phyloP scores from a whole-genome alignment of 2,888 invertebrate genomes.

The Dryobota labecula region DNA sequence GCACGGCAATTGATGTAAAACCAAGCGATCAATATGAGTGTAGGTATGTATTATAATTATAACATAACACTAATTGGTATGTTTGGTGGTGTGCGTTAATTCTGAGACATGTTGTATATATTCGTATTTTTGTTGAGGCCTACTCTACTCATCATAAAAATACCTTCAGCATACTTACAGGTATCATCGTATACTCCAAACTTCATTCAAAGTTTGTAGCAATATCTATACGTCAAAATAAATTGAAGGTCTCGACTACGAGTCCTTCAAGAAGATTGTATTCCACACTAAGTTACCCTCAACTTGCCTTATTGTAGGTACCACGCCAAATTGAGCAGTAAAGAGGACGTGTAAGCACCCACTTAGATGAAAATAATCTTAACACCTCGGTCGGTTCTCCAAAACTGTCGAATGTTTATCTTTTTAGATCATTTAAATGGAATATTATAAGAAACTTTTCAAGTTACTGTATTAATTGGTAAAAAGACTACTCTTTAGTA shows the following conservation, averaged over 20 bases:
- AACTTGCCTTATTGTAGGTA: slow-evolving; percentile 65
- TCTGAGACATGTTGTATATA: no score
- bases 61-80: no score
- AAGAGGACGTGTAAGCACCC: slow-evolving; percentile 72
- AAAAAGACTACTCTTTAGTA: neutral
- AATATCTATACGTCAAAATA: neutral
- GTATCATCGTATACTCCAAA: neutral
- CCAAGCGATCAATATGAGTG: no score
- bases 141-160: neutral
- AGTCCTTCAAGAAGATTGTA: slow-evolving; percentile 35
- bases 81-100: no score
- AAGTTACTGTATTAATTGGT: neutral
- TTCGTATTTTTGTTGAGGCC: no score
- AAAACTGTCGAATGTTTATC: slow-evolving; percentile 19
- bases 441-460: neutral
- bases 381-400: slow-evolving; percentile 31
- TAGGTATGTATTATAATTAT: no score
- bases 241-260: neutral
- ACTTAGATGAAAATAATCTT: slow-evolving; percentile 70
- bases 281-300: slow-evolving; percentile 64
- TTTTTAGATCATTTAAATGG: neutral
- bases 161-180: no score
- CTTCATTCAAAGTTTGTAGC: neutral
- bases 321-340: slow-evolving; percentile 76
- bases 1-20: no score